These are phyloP conservation scores for Sminthurides bifidus DNA, from an alignment of 1,140 invertebrate genomes.

Conservation along the genomic window DNA sequence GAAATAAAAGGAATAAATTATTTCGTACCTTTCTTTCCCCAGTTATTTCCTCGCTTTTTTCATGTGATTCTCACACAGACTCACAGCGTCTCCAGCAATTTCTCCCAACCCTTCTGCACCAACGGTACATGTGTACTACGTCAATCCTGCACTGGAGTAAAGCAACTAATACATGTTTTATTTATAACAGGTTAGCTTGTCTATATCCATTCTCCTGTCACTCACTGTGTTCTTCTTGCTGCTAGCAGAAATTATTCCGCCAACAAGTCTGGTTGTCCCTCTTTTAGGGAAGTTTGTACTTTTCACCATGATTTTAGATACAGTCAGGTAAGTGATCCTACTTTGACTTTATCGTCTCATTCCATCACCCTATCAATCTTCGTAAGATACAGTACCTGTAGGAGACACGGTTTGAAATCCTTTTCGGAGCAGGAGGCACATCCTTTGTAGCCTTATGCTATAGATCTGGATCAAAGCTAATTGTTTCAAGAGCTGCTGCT, in stretches of 20 bases:
- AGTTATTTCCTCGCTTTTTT: background rate
- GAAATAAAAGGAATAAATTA: too few relatives aligned
- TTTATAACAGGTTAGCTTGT: conserved; percentile 84
- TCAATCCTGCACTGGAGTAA: too few relatives aligned
- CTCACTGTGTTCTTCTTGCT: conserved; percentile 99
- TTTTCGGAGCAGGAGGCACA: too few relatives aligned
- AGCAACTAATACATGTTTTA: too few relatives aligned
- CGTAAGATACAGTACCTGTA: too few relatives aligned
- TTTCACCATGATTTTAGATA: conserved; percentile 99
- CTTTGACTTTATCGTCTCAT: background rate
- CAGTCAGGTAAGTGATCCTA: conserved; percentile 60
- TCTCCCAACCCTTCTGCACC: too few relatives aligned
- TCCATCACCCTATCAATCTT: background rate
- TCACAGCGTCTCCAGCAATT: background rate
- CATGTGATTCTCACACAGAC: background rate
- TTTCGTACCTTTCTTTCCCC: too few relatives aligned
- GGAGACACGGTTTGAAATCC: too few relatives aligned
- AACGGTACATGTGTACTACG: too few relatives aligned
- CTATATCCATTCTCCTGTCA: conserved; percentile 96
- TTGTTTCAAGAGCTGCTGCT: too few relatives aligned
- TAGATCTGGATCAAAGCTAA: too few relatives aligned
- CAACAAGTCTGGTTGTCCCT: conserved; percentile 94
- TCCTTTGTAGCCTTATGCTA: too few relatives aligned
- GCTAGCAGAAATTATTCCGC: conserved; percentile 95
- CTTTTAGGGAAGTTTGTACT: conserved; percentile 97